Evolutionary conservation across 2,888 invertebrate genomes (phyloP).

Genomic region (Syrista parreyssii): DNA sequence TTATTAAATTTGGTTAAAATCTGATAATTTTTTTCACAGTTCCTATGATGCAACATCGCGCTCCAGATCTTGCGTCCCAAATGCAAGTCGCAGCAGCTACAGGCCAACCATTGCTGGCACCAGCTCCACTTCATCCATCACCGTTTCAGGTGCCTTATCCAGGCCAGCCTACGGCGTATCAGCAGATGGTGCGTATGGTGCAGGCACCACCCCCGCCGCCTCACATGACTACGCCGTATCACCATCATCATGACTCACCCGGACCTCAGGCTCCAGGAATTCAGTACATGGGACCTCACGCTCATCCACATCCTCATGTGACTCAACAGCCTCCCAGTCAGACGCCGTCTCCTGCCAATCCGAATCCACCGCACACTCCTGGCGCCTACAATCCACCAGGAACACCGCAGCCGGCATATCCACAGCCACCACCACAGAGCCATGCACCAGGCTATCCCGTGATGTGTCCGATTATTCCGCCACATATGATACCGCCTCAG

Average conservation of each 20-base stretch:
- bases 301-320: conserved; percentile 62
- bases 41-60: conserved; percentile 65
- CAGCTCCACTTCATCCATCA: conserved; percentile 80
- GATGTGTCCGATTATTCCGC: conserved; percentile 71
- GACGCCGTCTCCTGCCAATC: conserved; percentile 62
- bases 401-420: conserved; percentile 68
- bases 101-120: conserved; percentile 86
- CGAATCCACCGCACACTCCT: conserved; percentile 69
- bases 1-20: conserved; percentile 2
- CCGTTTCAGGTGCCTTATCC: conserved; percentile 74
- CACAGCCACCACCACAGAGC: conserved; percentile 71
- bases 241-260: conserved; percentile 69
- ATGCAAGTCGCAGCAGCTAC: conserved; percentile 87
- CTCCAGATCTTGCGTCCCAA: conserved; percentile 74
- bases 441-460: conserved; percentile 70
- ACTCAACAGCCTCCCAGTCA: conserved; percentile 63
- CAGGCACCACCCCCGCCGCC: conserved; percentile 58
- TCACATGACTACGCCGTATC: conserved; percentile 60
- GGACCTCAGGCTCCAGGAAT: conserved; percentile 68
- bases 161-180: conserved; percentile 67
- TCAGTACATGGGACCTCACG: conserved; percentile 70
- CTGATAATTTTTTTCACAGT: conserved; percentile 47
- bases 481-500: conserved; percentile 65
- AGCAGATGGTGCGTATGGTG: conserved; percentile 68
- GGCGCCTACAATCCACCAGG: conserved; percentile 69